These are phyloP conservation scores for Epizoanthus stellaris DNA, from an alignment of 92 coral and sea anemone species.

Conservation along the genomic window DNA sequence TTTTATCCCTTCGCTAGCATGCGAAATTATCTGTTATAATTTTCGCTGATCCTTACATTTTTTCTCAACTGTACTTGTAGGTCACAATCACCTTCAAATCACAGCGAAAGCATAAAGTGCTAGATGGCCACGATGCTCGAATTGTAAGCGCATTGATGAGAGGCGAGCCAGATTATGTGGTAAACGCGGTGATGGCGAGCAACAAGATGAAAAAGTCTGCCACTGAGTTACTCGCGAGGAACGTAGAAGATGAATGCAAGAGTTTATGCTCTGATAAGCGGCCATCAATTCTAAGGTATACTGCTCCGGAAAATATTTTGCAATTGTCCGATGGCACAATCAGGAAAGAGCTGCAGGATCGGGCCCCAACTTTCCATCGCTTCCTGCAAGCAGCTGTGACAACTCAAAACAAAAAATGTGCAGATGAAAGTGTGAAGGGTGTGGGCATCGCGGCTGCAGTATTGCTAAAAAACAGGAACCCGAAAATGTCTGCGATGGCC, in stretches of 20 bases:
- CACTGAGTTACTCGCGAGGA: neutral
- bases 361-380: slow-evolving; percentile 54
- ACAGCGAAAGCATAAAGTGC: neutral
- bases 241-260: slow-evolving; percentile 42
- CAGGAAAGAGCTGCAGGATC: slow-evolving; percentile 30
- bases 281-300: slow-evolving; percentile 42
- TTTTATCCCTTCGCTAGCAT: neutral
- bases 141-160: slow-evolving; percentile 1
- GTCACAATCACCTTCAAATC: slow-evolving; percentile 5
- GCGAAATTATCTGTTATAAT: neutral
- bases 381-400: slow-evolving; percentile 45
- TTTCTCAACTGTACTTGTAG: neutral
- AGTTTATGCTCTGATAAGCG: slow-evolving; percentile 40
- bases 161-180: slow-evolving; percentile 4
- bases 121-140: slow-evolving; percentile 5
- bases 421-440: neutral
- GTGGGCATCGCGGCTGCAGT: slow-evolving; percentile 17
- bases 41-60: neutral
- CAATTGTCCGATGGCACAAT: slow-evolving; percentile 28
- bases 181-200: slow-evolving; percentile 9
- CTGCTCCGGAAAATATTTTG: slow-evolving; percentile 39
- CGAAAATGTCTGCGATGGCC: slow-evolving; percentile 42
- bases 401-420: neutral
- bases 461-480: slow-evolving; percentile 20
- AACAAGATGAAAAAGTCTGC: slow-evolving; percentile 2